A percentile compares a stretch with the other conserved stretches of the same genome.
Evolutionary conservation across 2,113 vertebrate genomes (phyloP).

Genomic region (Oreamnos americanus): DNA sequence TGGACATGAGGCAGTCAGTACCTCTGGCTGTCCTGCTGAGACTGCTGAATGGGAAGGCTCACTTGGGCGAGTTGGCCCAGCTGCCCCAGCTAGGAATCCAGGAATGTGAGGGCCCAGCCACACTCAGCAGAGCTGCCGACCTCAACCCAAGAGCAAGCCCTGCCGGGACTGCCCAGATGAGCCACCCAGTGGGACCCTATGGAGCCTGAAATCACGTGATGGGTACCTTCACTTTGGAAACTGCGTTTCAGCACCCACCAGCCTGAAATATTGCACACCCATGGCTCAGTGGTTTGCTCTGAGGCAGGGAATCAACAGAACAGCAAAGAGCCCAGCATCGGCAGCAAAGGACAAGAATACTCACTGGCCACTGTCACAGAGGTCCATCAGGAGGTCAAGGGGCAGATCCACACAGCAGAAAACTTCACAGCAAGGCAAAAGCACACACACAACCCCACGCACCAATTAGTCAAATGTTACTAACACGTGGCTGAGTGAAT

Average conservation of each 20-base stretch:
- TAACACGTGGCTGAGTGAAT: background rate
- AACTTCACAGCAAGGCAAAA: background rate
- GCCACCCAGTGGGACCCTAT: fast-evolving
- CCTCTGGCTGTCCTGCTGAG: background rate
- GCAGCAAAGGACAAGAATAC: background rate
- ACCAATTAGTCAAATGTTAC: background rate
- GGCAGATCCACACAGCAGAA: background rate
- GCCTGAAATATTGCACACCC: too few species aligned
- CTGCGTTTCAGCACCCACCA: background rate
- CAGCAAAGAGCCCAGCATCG: fast-evolving
- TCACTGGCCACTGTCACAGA: background rate
- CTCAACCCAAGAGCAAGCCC: too few species aligned
- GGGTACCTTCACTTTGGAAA: background rate
- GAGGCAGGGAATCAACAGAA: too few species aligned
- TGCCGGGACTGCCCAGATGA: fast-evolving
- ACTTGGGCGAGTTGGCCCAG: background rate
- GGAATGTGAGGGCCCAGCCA: background rate
- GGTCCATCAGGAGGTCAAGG: background rate
- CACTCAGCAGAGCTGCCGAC: background rate
- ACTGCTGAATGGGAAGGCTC: background rate
- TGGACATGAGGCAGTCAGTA: background rate
- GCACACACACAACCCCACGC: fast-evolving
- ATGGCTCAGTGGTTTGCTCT: fast-evolving
- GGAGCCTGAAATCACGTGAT: fast-evolving
- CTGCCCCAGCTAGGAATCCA: background rate